Evolutionary conservation across 2,888 invertebrate species (phyloP), one percentile per base, ranked within the genome.

Genomic region (Theodoxus fluviatilis): DNA sequence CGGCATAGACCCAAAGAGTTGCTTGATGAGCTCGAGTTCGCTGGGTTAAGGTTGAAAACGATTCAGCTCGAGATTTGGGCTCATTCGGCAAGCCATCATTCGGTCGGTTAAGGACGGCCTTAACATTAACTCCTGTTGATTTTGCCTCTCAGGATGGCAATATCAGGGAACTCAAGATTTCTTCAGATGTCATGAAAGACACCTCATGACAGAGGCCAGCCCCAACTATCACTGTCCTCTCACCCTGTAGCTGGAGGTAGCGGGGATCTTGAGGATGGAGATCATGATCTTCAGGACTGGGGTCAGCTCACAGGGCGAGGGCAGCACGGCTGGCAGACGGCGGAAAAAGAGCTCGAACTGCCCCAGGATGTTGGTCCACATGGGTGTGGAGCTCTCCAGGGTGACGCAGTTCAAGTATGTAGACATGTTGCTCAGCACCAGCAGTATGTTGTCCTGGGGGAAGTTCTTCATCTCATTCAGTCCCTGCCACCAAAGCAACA

Each of bases 391-490:
- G 81, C 95, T 94, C 76, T 95, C 91, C 68, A 88, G 79, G 9
- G 96, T 94, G 69, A 98, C 90, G 87, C 94, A 95, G 83, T 96
- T 95, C 83, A 98, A 90, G 88, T 98, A 99, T 85, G 93, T 93
- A 1, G 96, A 94, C 84, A 98, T 92, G 88, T 99, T 99, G 84
- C 93, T 92, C 70, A 96, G 90, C 76, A 96, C 93, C 43, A 93
- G 91, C 7, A 93, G 92, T 73, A 97, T 89, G 64, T 90, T 90
- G 74, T 83, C 81, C 73, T 82, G 72, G 68, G 93, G 91, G 67
- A 94, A 85, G 0, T 92, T 91, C 87, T 94, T 94, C 81, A 92
- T 92, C 1, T 92, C 91, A 89, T 93, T 93, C 68, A 95, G 81
- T 22, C 92, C 91, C 91, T 86, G 74, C 7, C 71, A 47, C 18